phyloP scores from a whole-genome alignment of 1,140 invertebrate genomes.

The Drosophila sulfurigaster region DNA sequence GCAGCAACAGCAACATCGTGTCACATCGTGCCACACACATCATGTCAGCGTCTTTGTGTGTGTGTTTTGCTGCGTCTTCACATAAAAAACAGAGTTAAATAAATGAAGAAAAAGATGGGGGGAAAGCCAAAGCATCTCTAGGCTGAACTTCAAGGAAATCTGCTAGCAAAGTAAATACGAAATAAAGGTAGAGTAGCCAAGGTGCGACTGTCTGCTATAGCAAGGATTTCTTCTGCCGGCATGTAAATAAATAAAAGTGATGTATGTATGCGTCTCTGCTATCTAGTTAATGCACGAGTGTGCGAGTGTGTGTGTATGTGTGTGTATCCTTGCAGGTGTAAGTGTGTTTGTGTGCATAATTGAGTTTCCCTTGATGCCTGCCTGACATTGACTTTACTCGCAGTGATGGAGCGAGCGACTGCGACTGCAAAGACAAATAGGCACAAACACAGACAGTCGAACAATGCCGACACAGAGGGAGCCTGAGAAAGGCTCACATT shows the following conservation, averaged over 20 bases:
- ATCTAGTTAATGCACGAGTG: not conserved
- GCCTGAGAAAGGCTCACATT: conserved; percentile 50
- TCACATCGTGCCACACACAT: conserved; percentile 29
- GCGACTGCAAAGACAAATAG: conserved; percentile 53
- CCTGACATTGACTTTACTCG: conserved; percentile 76
- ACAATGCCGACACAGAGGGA: conserved; percentile 21
- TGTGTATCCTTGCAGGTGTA: conserved; percentile 30
- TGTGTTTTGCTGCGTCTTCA: conserved; percentile 62
- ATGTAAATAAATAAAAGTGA: conserved; percentile 76
- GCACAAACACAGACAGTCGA: conserved; percentile 36
- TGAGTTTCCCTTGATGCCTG: conserved; percentile 67
- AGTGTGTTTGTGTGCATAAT: conserved; percentile 53
- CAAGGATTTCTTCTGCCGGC: conserved; percentile 18
- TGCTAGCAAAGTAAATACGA: not conserved
- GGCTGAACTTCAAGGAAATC: not conserved
- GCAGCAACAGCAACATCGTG: conserved; percentile 22
- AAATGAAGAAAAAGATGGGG: conserved; percentile 10
- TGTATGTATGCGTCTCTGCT: conserved; percentile 43
- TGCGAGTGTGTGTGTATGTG: conserved; percentile 27
- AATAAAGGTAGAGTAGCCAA: conserved; percentile 7
- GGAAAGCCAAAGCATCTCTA: not conserved
- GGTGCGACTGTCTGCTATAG: not conserved
- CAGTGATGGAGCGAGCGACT: conserved; percentile 28
- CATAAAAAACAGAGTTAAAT: conserved; percentile 66
- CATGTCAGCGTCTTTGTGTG: conserved; percentile 18